phyloP scores from a whole-genome alignment of 1,140 invertebrate species.

The Palaemon carinicauda region DNA sequence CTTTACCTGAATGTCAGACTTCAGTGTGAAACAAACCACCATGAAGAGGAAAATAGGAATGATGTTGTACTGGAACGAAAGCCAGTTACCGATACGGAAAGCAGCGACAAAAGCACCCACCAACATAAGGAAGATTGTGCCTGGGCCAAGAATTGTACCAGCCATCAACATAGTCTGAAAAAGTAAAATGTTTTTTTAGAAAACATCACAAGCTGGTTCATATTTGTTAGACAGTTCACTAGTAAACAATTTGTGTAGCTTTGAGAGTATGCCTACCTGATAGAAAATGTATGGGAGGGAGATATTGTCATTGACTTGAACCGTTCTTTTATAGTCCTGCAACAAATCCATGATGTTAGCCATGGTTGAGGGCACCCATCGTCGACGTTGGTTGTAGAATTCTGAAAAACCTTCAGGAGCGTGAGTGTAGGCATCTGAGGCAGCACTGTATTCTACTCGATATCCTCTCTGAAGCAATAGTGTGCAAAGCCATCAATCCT shows the following conservation, averaged over 20 bases:
- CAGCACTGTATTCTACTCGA: conserved; percentile 97
- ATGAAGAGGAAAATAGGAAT: conserved; percentile 88
- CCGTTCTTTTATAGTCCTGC: conserved; percentile 88
- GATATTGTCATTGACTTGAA: conserved; percentile 97
- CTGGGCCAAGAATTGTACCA: conserved; percentile 90
- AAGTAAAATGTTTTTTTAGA: not conserved
- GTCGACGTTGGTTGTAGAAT: conserved; percentile 94
- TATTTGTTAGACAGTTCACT: not conserved
- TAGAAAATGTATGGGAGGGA: conserved; percentile 95
- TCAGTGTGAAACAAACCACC: conserved; percentile 91
- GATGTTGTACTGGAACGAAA: conserved; percentile 87
- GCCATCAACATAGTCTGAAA: conserved; percentile 76
- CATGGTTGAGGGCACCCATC: conserved; percentile 97
- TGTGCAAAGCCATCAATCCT: conserved; percentile 96
- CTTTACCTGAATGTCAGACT: conserved; percentile 84
- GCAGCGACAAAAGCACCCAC: conserved; percentile 93
- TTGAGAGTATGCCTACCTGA: conserved; percentile 70
- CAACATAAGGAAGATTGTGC: conserved; percentile 95
- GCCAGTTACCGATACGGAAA: conserved; percentile 89
- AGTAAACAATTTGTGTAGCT: not conserved
- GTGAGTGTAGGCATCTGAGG: conserved; percentile 97
- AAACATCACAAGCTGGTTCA: not conserved
- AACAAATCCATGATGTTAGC: conserved; percentile 97
- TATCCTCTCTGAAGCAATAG: conserved; percentile 95
- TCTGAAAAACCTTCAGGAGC: conserved; percentile 94